Conservation (phyloP, 2,888 invertebrate genomes). For the Zootermopsis nevadensis region DNA sequence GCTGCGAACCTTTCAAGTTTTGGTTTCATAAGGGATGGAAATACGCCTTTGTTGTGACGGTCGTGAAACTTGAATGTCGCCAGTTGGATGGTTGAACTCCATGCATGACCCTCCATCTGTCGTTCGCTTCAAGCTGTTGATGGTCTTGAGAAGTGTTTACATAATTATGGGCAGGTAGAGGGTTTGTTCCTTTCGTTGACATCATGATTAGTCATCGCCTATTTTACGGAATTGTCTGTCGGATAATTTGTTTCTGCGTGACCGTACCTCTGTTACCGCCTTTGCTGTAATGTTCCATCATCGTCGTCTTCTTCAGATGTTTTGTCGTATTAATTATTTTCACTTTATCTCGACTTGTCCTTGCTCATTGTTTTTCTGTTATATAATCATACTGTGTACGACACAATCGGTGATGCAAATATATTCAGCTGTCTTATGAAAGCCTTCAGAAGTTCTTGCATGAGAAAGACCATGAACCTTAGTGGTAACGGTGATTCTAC, state of each 20-base stretch:
- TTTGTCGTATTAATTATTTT: not conserved
- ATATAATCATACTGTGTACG: not conserved
- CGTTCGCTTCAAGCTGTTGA: no score
- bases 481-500: not conserved
- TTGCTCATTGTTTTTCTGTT: not conserved
- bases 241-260: not conserved
- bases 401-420: not conserved
- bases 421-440: not conserved
- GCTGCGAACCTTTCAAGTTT: no score
- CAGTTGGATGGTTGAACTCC: no score
- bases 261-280: not conserved
- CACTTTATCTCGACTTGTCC: not conserved
- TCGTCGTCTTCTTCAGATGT: not conserved
- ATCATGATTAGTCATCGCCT: slow-evolving; percentile 15
- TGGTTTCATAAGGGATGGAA: no score
- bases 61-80: no score
- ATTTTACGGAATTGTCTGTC: not conserved
- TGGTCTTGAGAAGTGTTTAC: not conserved
- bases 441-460: not conserved
- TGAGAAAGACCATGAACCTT: not conserved
- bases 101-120: no score
- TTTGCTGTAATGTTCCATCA: not conserved
- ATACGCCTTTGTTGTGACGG: no score
- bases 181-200: not conserved
- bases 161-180: not conserved